Conservation (phyloP, 2,888 invertebrate genomes). For the Cantharis rufa region DNA sequence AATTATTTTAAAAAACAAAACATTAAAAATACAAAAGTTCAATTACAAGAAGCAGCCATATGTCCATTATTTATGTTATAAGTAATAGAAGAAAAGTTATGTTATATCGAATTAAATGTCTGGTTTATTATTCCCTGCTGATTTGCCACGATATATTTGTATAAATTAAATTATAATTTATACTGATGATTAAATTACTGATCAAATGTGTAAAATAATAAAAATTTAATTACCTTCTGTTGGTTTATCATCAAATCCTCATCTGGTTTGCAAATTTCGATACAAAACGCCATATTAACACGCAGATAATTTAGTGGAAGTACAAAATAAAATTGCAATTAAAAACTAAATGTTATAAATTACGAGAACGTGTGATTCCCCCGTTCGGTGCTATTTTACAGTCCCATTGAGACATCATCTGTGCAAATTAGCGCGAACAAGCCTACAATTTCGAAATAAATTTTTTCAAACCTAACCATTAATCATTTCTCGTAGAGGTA, state of each 20-base stretch:
- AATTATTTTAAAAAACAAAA: not conserved
- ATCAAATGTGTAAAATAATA: not conserved
- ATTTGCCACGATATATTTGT: conserved; percentile 11
- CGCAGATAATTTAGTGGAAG: not conserved
- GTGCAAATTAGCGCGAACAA: not conserved
- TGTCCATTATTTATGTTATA: conserved; percentile 9
- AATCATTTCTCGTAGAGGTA: not conserved
- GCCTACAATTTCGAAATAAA: not conserved
- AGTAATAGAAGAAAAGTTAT: conserved; percentile 15
- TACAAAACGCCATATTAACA: not conserved
- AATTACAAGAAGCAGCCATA: conserved; percentile 4
- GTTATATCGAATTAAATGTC: conserved; percentile 12
- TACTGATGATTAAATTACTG: not conserved
- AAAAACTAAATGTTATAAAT: not conserved
- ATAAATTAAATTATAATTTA: conserved; percentile 3
- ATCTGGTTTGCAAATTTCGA: not conserved
- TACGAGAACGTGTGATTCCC: not conserved
- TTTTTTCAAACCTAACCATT: not conserved
- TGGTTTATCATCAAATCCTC: not conserved
- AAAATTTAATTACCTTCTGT: not conserved
- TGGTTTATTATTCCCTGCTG: conserved; percentile 16
- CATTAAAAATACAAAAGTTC: not conserved
- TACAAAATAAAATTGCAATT: not conserved
- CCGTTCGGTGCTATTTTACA: not conserved
- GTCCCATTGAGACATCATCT: not conserved